phyloP scores from a whole-genome alignment of 2,888 invertebrate species.

The Amblyjoppa fuscipennis region DNA sequence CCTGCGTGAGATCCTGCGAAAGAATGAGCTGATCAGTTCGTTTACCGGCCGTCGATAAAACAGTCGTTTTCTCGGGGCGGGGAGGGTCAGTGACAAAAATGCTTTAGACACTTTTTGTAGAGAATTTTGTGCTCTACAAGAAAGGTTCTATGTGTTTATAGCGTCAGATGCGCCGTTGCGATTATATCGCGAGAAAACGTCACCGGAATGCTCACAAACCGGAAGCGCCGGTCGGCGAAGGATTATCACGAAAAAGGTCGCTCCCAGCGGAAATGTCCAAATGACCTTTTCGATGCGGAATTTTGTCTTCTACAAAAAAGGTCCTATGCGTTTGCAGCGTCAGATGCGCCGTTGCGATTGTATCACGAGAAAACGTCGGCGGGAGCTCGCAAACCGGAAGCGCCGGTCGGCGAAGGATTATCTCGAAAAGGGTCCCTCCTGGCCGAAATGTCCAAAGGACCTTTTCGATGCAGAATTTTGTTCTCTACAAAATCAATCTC shows the following conservation, averaged over 20 bases:
- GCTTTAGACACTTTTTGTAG: neutral
- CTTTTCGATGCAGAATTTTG: neutral
- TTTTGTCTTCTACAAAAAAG: neutral
- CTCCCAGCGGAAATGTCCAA: neutral
- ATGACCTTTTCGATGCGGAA: neutral
- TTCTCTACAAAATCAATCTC: neutral
- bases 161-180: neutral
- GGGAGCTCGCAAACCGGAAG: neutral
- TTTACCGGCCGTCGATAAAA: slow-evolving; percentile 43
- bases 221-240: neutral
- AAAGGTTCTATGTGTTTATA: neutral
- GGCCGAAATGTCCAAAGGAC: neutral
- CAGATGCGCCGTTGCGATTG: neutral
- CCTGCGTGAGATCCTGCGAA: slow-evolving; percentile 89
- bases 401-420: neutral
- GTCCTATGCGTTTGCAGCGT: neutral
- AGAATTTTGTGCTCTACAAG: neutral
- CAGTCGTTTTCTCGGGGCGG: slow-evolving; percentile 12
- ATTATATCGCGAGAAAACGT: neutral
- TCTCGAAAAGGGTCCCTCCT: neutral
- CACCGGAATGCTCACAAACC: neutral
- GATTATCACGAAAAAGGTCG: neutral
- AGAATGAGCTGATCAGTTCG: slow-evolving; percentile 68
- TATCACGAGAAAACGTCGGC: neutral
- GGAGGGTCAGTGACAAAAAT: neutral